Conservation (phyloP, 2,797 vertebrate genomes). For the Amphiprion clarkii region DNA sequence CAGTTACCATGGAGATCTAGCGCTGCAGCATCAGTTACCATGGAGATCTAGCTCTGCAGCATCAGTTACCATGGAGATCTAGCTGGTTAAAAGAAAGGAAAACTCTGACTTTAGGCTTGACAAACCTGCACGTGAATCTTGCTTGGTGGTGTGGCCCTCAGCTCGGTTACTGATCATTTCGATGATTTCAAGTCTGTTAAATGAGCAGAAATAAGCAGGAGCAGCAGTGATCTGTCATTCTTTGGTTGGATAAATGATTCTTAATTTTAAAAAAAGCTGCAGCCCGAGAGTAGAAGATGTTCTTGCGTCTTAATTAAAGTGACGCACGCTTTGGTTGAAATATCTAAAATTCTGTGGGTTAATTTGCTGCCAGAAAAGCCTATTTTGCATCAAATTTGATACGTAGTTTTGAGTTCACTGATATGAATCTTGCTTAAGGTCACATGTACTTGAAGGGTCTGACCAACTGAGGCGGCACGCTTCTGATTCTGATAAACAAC, state of each 20-base stretch:
- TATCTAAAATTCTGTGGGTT: conserved; percentile 1
- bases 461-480: conserved; percentile 5
- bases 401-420: conserved; percentile 25
- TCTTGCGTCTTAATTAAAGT: too few species aligned
- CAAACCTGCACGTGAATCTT: too few species aligned
- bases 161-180: too few species aligned
- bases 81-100: too few species aligned
- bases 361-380: neutral
- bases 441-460: neutral
- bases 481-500: conserved; percentile 25
- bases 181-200: too few species aligned
- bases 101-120: too few species aligned
- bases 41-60: too few species aligned
- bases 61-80: too few species aligned
- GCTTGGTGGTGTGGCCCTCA: too few species aligned
- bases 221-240: too few species aligned
- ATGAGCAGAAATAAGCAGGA: neutral
- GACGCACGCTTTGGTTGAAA: neutral
- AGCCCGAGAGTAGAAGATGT: neutral
- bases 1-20: too few species aligned
- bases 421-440: conserved; percentile 43
- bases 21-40: too few species aligned
- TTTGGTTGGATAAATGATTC: neutral
- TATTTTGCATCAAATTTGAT: neutral
- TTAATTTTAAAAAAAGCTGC: neutral